Evolutionary conservation across 2,113 vertebrate genomes (phyloP).

Genomic region (Phalacrocorax pelagicus): DNA sequence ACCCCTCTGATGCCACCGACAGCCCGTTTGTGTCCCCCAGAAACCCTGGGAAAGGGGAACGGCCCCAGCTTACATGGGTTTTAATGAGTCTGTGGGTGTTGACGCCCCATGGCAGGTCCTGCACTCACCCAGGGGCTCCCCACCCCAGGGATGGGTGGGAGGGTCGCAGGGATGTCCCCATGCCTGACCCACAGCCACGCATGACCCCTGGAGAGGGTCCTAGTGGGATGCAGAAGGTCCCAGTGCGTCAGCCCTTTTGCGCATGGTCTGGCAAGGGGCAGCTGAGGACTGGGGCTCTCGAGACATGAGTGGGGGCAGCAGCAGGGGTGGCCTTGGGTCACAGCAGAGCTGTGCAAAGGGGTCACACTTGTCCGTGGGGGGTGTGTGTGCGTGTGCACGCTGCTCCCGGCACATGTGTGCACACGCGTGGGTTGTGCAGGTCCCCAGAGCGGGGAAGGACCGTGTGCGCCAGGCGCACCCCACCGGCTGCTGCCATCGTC

Average conservation of each 20-base stretch:
- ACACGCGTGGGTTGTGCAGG: not conserved
- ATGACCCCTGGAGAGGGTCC: not conserved
- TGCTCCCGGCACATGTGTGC: not conserved
- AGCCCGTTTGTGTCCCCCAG: no score
- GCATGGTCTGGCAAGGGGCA: not conserved
- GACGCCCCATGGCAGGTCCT: no score
- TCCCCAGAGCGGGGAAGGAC: fast-evolving
- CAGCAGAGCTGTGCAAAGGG: not conserved
- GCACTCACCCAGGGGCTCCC: not conserved
- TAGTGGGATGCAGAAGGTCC: not conserved
- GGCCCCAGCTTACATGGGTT: fast-evolving
- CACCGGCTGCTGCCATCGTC: not conserved
- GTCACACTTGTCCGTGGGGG: not conserved
- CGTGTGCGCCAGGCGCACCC: not conserved
- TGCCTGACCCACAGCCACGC: not conserved
- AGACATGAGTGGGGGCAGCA: not conserved
- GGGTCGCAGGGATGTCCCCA: not conserved
- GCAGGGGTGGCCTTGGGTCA: not conserved
- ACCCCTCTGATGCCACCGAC: not conserved
- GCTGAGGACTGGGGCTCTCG: not conserved
- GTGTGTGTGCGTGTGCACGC: no score
- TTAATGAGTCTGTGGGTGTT: not conserved
- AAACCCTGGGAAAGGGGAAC: not conserved
- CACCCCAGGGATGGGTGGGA: not conserved
- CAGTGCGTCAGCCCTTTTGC: fast-evolving